Evolutionary conservation across 2,888 invertebrate genomes (phyloP).

Genomic region (Saturnia japonica): DNA sequence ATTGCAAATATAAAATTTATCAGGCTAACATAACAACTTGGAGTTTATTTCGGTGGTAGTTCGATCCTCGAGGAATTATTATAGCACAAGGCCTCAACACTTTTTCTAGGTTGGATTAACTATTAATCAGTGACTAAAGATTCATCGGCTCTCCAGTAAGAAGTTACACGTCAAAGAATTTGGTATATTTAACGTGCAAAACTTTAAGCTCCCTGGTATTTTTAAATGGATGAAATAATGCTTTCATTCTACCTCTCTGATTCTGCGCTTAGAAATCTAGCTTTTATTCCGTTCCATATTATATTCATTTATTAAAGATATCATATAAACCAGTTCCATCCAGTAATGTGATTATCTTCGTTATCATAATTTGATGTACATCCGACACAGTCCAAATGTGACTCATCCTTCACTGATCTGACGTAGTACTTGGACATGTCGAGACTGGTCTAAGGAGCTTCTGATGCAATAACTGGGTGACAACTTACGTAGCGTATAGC

Average conservation of each 20-base stretch:
- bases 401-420: neutral
- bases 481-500: too few relatives aligned
- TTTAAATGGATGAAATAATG: neutral
- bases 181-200: neutral
- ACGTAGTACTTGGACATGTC: constrained; percentile 4
- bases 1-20: neutral
- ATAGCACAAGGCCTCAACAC: neutral
- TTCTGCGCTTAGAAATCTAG: neutral
- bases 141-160: neutral
- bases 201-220: too few relatives aligned
- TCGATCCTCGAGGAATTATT: neutral
- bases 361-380: constrained; percentile 3
- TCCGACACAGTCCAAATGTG: neutral
- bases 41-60: neutral
- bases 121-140: neutral
- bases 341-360: neutral
- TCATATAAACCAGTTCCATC: neutral
- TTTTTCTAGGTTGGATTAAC: neutral
- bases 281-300: too few relatives aligned
- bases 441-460: constrained; percentile 13
- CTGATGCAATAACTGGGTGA: neutral
- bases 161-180: neutral
- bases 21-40: neutral
- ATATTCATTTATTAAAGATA: neutral
- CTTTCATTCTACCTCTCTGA: neutral